Evolutionary conservation across 2,797 vertebrate species (phyloP).

Genomic region (Gephyroberyx darwinii): DNA sequence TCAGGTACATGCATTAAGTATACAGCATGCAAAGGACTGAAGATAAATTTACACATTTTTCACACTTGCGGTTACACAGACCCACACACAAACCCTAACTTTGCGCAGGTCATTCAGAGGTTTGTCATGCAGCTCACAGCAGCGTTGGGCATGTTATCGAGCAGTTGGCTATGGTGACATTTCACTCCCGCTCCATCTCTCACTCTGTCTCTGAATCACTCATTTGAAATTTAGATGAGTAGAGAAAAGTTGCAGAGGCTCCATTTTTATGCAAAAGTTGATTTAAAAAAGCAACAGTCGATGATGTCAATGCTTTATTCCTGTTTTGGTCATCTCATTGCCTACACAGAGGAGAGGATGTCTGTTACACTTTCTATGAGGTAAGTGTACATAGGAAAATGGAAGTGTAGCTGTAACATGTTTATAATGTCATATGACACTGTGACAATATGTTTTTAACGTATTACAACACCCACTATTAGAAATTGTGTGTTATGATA

Average conservation of each 20-base stretch:
- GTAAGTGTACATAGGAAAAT: background rate
- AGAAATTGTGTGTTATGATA: too few species aligned
- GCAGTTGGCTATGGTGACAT: constrained; percentile 76
- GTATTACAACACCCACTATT: too few species aligned
- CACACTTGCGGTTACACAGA: constrained; percentile 1
- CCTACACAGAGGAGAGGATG: background rate
- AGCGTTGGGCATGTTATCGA: constrained; percentile 40
- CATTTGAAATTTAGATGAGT: constrained; percentile 69
- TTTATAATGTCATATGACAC: background rate
- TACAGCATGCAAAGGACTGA: constrained; percentile 4
- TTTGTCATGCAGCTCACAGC: constrained; percentile 53
- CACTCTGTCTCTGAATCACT: constrained; percentile 66
- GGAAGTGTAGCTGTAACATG: too few species aligned
- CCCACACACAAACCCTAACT: constrained; percentile 8
- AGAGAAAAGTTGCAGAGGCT: constrained; percentile 38
- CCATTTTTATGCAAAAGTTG: constrained; percentile 34
- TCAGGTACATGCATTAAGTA: background rate
- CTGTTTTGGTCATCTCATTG: background rate
- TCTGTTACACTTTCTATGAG: constrained; percentile 9
- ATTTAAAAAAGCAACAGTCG: constrained; percentile 18
- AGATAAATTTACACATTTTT: too few species aligned
- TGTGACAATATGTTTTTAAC: background rate
- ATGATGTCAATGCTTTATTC: background rate
- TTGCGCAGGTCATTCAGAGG: constrained; percentile 35
- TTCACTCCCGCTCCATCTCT: constrained; percentile 60